Evolutionary conservation across 2,888 invertebrate species (phyloP), one percentile per base, ranked within the genome.

Genomic region (Thymelicus sylvestris): DNA sequence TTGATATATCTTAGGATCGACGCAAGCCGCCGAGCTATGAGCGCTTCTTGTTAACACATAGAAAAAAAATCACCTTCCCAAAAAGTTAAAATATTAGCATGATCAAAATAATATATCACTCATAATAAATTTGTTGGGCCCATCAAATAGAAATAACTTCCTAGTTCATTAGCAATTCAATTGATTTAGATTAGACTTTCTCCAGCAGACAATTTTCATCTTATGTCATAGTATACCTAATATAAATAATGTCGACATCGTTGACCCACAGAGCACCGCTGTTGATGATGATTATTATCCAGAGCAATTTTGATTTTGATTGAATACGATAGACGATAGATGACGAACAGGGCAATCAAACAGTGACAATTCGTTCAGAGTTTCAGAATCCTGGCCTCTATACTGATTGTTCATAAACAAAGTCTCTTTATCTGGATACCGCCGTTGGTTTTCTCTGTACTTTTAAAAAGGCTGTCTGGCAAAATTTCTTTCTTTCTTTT

Each of bases 151-250:
- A 50, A n/a, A 52, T n/a, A 3, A 67, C 38, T 48, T 50, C 15
- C 67, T 39, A 41, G 60, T 50, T 60, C 6, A 38, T 50, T 67
- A 50, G 19, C 50, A 67, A 50, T 31, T 41, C 50, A 6, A 52
- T 47, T 48, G 47, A 55, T 61, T 12, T 67, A 61, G 60, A 67
- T 12, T 67, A 61, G 60, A 67, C 67, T 67, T 67, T 67, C 67
- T 50, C 60, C 12, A 61, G 59, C 8, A 39, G 48, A 39, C 48
- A 60, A 48, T 61, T 67, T 67, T 60, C 66, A 50, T 50, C 15
- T 61, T 61, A 61, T 61, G 50, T 67, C 67, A 67, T 38, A 38
- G 39, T 61, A 5, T 59, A n/a, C n/a, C n/a, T n/a, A 31, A 31
- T 31, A 31, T 0, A 59, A 55, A 60, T 61, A 50, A 61, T 50